A percentile compares a stretch with the other conserved stretches of the same genome.
Evolutionary conservation across 92 coral and sea anemone genomes (phyloP).

Genomic region (Siderastrea siderea): DNA sequence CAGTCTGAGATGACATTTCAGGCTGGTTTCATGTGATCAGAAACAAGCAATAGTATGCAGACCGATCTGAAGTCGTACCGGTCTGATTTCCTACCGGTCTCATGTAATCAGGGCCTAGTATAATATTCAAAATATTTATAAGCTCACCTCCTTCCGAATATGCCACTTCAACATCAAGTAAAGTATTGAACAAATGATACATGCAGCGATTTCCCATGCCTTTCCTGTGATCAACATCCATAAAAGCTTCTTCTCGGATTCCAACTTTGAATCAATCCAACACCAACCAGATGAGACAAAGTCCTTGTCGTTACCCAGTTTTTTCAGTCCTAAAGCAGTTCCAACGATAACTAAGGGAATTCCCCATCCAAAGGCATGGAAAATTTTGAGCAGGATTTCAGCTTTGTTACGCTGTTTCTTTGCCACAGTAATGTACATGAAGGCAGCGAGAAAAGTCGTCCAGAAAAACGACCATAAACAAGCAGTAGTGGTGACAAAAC

Average conservation of each 20-base stretch:
- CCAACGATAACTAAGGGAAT: conserved; percentile 74
- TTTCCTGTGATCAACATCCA: conserved; percentile 96
- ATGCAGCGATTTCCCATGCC: conserved; percentile 91
- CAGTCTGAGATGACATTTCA: no score
- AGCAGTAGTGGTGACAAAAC: conserved; percentile 87
- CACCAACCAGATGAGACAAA: conserved; percentile 85
- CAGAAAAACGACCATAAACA: conserved; percentile 94
- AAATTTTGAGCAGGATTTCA: conserved; percentile 70
- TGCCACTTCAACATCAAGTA: conserved; percentile 70
- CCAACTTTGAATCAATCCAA: conserved; percentile 62
- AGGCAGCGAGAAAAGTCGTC: conserved; percentile 89
- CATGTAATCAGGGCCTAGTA: background rate
- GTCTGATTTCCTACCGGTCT: no score
- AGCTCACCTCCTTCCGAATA: conserved; percentile 81
- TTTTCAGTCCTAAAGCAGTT: conserved; percentile 48
- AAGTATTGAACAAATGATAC: conserved; percentile 60
- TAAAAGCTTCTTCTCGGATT: background rate
- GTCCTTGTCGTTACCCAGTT: conserved; percentile 78
- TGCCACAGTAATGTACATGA: conserved; percentile 69
- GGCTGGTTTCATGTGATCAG: no score
- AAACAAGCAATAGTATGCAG: no score
- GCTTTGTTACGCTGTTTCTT: conserved; percentile 65
- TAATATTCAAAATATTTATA: background rate
- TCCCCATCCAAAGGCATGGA: conserved; percentile 86
- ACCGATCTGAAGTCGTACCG: no score